Evolutionary conservation across 1,140 invertebrate species (phyloP).

Genomic region (Drosophila miranda): DNA sequence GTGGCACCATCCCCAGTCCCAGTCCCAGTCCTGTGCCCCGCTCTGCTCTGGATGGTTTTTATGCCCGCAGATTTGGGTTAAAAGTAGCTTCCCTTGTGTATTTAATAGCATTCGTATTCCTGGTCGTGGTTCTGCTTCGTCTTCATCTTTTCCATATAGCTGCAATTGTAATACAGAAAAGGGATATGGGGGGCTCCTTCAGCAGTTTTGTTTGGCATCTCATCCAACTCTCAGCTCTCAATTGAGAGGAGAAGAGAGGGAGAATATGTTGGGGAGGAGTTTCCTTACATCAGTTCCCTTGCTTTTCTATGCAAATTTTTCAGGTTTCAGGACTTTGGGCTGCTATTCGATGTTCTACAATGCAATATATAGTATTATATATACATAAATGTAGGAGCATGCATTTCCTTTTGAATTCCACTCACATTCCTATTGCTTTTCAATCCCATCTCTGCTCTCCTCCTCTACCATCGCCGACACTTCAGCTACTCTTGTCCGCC

Average conservation of each 20-base stretch:
- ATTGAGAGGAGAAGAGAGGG: too few species aligned
- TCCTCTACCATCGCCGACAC: too few species aligned
- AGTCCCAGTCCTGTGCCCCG: neutral
- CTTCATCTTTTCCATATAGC: constrained; percentile 25
- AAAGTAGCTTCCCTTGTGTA: constrained; percentile 77
- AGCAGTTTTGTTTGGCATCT: constrained; percentile 21
- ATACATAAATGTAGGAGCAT: constrained; percentile 2
- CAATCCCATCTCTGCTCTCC: neutral
- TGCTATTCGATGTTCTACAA: constrained; percentile 23
- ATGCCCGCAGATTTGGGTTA: constrained; percentile 79
- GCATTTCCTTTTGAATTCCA: constrained; percentile 15
- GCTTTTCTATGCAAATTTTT: constrained; percentile 48
- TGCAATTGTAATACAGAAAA: constrained; percentile 34
- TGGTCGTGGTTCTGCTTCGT: constrained; percentile 16
- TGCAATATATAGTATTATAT: constrained; percentile 5
- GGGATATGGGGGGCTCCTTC: constrained; percentile 1
- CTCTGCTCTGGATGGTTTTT: constrained; percentile 52
- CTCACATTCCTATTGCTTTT: constrained; percentile 13
- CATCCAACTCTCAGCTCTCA: too few species aligned
- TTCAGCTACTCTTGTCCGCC: neutral
- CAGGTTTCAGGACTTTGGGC: constrained; percentile 27
- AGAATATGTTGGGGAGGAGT: neutral
- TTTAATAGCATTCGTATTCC: constrained; percentile 77
- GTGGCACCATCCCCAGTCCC: constrained; percentile 2
- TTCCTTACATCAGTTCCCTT: constrained; percentile 11